Percentiles rank a stretch among this genome's conserved stretches.
phyloP scores from a whole-genome alignment of 92 coral and sea anemone genomes.

The Palythoa grandiflora region DNA sequence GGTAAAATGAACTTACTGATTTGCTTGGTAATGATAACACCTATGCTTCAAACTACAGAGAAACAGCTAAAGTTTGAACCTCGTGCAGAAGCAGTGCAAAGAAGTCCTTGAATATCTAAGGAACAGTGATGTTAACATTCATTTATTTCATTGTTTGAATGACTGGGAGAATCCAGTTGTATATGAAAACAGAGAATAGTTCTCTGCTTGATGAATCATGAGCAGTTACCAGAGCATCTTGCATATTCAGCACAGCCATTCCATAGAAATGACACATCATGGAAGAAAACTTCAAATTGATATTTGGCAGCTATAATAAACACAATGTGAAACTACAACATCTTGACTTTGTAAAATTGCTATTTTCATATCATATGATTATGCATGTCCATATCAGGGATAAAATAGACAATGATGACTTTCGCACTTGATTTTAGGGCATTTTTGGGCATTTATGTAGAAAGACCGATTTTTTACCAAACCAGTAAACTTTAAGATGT shows the following conservation, averaged over 20 bases:
- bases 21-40: too few species aligned
- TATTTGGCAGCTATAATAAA: slow-evolving; percentile 30
- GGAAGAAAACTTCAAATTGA: slow-evolving; percentile 28
- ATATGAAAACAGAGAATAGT: too few species aligned
- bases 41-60: too few species aligned
- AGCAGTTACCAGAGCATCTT: too few species aligned
- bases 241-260: slow-evolving; percentile 18
- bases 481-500: slow-evolving; percentile 28
- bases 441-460: slow-evolving; percentile 29
- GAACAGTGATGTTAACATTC: too few species aligned
- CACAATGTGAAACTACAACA: slow-evolving; percentile 44
- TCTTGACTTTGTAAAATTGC: slow-evolving; percentile 32
- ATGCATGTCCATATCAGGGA: slow-evolving; percentile 34
- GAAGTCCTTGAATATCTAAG: too few species aligned
- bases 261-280: slow-evolving; percentile 43
- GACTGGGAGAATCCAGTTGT: too few species aligned
- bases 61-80: too few species aligned
- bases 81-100: too few species aligned
- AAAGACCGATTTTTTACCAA: slow-evolving; percentile 27
- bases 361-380: slow-evolving; percentile 30
- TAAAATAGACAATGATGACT: slow-evolving; percentile 23
- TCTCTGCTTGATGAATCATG: too few species aligned
- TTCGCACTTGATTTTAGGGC: slow-evolving; percentile 38
- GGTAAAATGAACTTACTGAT: too few species aligned
- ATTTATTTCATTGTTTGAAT: too few species aligned